These are phyloP conservation scores for Pterobdella sp. DNA, from an alignment of 2,888 invertebrate species.

Conservation along the genomic window DNA sequence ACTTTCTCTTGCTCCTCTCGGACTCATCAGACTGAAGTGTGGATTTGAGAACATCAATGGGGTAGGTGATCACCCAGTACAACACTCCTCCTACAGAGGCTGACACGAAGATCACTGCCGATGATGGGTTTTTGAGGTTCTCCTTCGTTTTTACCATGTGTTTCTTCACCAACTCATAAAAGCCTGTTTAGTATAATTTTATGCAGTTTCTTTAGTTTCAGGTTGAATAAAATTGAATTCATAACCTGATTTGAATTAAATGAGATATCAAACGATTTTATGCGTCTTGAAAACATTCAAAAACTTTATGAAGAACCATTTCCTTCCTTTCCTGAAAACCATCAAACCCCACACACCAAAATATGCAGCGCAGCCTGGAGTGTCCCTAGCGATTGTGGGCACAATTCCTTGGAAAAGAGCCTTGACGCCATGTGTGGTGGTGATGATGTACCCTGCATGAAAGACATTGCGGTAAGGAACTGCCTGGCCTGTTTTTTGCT, in stretches of 20 bases:
- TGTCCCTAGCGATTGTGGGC: conserved; percentile 35
- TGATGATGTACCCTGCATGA: conserved; percentile 37
- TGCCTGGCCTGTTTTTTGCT: conserved; percentile 32
- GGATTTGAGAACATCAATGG: conserved; percentile 39
- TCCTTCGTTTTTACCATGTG: conserved; percentile 34
- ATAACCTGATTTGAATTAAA: not conserved
- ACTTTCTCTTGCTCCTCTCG: conserved; percentile 31
- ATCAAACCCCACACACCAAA: conserved; percentile 34
- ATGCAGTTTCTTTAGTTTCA: not conserved
- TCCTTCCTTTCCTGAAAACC: not conserved
- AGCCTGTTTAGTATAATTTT: conserved; percentile 30
- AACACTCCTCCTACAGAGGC: conserved; percentile 37
- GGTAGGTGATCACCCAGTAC: conserved; percentile 39
- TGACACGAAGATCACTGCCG: conserved; percentile 31
- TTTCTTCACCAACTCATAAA: conserved; percentile 34
- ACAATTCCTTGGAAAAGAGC: conserved; percentile 37
- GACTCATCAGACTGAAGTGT: conserved; percentile 37
- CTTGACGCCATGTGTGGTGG: conserved; percentile 32
- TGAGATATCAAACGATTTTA: too few relatives aligned
- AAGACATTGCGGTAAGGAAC: conserved; percentile 38
- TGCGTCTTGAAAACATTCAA: not conserved
- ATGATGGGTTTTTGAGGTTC: conserved; percentile 30
- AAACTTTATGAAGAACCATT: too few relatives aligned
- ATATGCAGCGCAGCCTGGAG: conserved; percentile 34
- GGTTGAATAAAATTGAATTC: not conserved